Evolutionary conservation across 2,797 vertebrate genomes (phyloP), one percentile per base, ranked within the genome.

Genomic region (Helarctos malayanus): DNA sequence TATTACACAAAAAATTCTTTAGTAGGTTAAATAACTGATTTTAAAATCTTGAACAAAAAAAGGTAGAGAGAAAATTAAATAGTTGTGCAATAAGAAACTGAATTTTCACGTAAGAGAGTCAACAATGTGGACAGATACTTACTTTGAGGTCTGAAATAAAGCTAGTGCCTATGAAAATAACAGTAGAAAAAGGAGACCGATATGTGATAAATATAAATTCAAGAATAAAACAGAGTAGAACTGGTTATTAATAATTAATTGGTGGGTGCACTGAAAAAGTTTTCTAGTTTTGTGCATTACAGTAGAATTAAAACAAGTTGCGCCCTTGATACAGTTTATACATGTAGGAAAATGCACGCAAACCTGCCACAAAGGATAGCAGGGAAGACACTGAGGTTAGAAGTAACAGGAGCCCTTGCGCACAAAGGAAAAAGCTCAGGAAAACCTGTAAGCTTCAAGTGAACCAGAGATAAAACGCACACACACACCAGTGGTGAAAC

Each of bases 61-160:
- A 63, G 11, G 45, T 63, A 59, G 41, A 86, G 41, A 91, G 35
- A 95, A 94, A 81, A 92, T 83, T 78, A 85, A 88, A 56, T 47
- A 56, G 59, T 16, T 41, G 29, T 47, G 84, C 1, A 92, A 68
- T 56, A 91, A 90, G 27, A 96, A 92, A 96, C 0, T 59, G 38
- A 2, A 73, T 86, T 91, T 95, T 14, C 25, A 52, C 2, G 75
- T 54, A 82, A 73, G 13, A 96, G 80, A 81, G 23, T 83, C 45
- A 69, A 73, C 14, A 81, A 81, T 14, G 21, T 83, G 56, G 80
- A 95, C 88, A 80, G 35, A 80, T 91, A 96, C 76, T 95, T 95
- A 94, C 86, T 95, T 59, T 89, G 80, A 86, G 18, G 27, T n/a
- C 52, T 87, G 61, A 91, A 93, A 96, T 81, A 95, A 89, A 96